Percentiles rank a stretch among this genome's conserved stretches.
These are phyloP conservation scores for Glomeris maerens DNA, from an alignment of 1,140 invertebrate species.

Conservation along the genomic window DNA sequence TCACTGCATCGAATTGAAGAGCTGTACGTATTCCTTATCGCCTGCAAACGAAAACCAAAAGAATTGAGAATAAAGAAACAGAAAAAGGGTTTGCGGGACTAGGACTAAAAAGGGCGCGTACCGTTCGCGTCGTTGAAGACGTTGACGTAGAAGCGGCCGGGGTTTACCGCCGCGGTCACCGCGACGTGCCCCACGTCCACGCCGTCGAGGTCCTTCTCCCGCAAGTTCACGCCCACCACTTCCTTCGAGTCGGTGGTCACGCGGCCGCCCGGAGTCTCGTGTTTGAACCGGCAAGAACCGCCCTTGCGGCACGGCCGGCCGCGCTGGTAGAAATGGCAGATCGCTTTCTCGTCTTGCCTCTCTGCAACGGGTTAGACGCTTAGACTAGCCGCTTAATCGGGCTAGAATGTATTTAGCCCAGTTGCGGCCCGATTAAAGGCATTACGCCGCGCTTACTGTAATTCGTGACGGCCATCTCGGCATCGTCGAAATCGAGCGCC, in stretches of 20 bases:
- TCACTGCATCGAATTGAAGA: too few species aligned
- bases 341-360: not conserved
- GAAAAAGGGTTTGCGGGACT: not conserved
- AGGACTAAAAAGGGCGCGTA: not conserved
- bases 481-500: constrained; percentile 26
- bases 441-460: constrained; percentile 22
- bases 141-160: not conserved
- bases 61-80: too few species aligned
- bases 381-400: not conserved
- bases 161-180: not conserved
- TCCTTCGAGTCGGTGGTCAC: not conserved
- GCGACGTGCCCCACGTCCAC: too few species aligned
- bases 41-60: too few species aligned
- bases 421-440: not conserved
- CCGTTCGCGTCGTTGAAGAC: not conserved
- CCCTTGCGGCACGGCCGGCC: not conserved
- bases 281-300: not conserved
- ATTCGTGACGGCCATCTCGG: constrained; percentile 24
- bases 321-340: not conserved
- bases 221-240: not conserved
- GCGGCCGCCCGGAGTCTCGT: not conserved
- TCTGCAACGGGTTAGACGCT: not conserved
- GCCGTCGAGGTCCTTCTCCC: too few species aligned
- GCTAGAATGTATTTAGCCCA: not conserved
- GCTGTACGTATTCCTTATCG: too few species aligned